Conservation (phyloP, 64 coral and sea anemone genomes). For the Porites australiensis region DNA sequence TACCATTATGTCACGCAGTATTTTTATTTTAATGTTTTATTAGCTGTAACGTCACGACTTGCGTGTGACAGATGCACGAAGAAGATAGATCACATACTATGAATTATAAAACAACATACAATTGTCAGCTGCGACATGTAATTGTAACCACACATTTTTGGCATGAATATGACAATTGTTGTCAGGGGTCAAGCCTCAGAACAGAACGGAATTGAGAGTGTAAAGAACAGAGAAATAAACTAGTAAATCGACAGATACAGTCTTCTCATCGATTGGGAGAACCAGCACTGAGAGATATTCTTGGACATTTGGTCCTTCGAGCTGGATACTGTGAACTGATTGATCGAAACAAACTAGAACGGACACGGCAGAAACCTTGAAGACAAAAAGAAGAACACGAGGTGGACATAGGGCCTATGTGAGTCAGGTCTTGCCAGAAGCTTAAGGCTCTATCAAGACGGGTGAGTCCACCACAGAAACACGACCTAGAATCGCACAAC, state of each 20-base stretch:
- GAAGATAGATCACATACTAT: neutral
- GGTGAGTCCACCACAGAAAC: neutral
- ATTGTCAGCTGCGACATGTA: neutral
- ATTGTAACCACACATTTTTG: slow-evolving; percentile 3
- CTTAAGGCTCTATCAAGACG: neutral
- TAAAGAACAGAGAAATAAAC: neutral
- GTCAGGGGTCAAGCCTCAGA: slow-evolving; percentile 13
- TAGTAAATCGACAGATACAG: neutral
- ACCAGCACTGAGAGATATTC: neutral
- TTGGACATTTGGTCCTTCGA: slow-evolving; percentile 2
- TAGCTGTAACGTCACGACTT: neutral
- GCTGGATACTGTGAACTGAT: neutral
- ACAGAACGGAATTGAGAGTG: neutral
- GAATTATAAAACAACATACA: neutral
- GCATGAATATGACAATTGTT: neutral
- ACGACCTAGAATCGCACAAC: neutral
- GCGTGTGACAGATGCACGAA: neutral
- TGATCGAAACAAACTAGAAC: neutral
- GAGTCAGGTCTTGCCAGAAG: slow-evolving; percentile 11
- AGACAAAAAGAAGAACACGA: slow-evolving; percentile 7
- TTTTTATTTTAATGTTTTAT: too few relatives aligned
- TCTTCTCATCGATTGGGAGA: neutral
- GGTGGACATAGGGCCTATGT: slow-evolving; percentile 16
- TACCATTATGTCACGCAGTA: too few relatives aligned
- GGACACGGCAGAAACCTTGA: neutral